Evolutionary conservation across 2,797 vertebrate genomes (phyloP), one percentile per base, ranked within the genome.

Genomic region (Sparus aurata): DNA sequence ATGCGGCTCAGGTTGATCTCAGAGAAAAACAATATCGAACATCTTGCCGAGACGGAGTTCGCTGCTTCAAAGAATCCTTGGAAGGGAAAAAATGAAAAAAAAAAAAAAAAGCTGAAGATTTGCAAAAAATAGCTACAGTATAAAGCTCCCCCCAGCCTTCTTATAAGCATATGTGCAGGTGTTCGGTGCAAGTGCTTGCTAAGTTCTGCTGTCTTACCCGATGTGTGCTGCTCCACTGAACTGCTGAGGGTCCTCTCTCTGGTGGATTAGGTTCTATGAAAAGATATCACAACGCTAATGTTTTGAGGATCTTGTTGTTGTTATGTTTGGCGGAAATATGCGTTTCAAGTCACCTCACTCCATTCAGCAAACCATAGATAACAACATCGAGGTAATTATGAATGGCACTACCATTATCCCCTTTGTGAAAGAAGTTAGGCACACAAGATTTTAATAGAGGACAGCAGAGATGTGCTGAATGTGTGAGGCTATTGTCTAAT

Each of bases 41-140:
- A 70, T 84, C 67, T 87, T 53, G 64, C 63, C 13, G 17, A 80
- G 82, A 74, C 61, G 54, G 62, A 86, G 80, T 85, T 93, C 84
- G 73, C 43, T 53, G 62, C 78, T 81, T 90, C 77, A 89, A 81
- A 86, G 45, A 38, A 47, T 60, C 12, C 22, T 7, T 11, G 46
- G 43, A 52, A 69, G 62, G 64, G 20, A 12, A 34, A 34, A 6
- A 30, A 17, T 12, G 27, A 4, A 30, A 6, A 5, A 18, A n/a
- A 58, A 58, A 54, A 30, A 50, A 54, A 34, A 57, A 53, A 67
- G 10, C 57, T 38, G 5, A 3, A 79, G 46, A 75, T 76, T 64
- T 72, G 34, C 22, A 62, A 71, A 74, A 72, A 69, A 73, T 54
- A 77, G 82, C 25, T 68, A 30, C 52, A 30, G 3, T 17, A 43